Base-by-base conservation (phyloP, 2,888 invertebrate genomes). In the Parasteatoda lunata region DNA sequence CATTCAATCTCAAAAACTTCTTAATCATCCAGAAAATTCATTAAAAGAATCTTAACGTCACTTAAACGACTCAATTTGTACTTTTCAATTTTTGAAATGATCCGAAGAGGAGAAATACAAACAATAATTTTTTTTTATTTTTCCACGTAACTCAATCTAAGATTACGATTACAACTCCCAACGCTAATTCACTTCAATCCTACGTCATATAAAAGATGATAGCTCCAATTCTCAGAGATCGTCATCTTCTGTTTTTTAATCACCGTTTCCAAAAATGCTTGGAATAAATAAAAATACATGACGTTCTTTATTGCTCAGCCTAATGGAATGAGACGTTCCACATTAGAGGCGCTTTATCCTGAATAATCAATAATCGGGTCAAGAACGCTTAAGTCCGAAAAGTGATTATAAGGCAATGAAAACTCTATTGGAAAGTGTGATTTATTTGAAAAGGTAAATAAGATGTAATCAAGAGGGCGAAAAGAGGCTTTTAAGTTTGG, bases 401-500 rank as follows among this genome's bases (percentile, higher is more conserved):
- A 69, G 48, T 69, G 52, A 49, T 66, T 69, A 70, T 15, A 70
- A 80, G 80, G 85, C 80, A 80, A 86, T 86, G 77, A 80, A 30
- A 70, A 51, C 70, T 64, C 65, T 49, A 76, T 77, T 65, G 72
- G 47, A 68, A 84, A 73, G 79, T 15, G 84, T 79, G 79, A 85
- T 85, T 85, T 85, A 85, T 85, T 64, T 76, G 85, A 77, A 80
- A 75, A 76, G 85, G 76, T 77, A 86, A 86, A 86, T 86, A 80
- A 86, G 80, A 80, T 66, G 85, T 77, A 70, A 80, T 80, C 68
- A 30, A 79, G 49, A 49, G 78, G 13, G 65, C 45, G 52, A 49
- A 30, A 64, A 52, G 49, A 52, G 70, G 75, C 84, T 83, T 83
- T 83, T 83, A 83, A 52, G 77, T 49, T 51, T 51, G 75, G 64